These are phyloP conservation scores for Sturnus vulgaris DNA, from an alignment of 2,113 vertebrate species.

Conservation along the genomic window DNA sequence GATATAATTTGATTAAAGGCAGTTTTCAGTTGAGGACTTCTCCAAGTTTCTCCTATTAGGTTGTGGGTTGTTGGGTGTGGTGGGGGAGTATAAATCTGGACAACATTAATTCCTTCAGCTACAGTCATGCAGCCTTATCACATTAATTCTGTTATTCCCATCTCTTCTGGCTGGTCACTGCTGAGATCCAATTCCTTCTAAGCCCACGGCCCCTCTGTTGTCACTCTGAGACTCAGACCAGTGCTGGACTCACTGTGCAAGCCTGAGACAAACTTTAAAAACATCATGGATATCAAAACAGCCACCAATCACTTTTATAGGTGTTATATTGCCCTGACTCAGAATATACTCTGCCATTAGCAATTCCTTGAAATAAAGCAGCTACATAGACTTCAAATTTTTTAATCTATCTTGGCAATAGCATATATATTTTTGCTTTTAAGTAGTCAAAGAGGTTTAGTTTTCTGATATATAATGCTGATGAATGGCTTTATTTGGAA, in stretches of 20 bases:
- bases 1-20: neutral
- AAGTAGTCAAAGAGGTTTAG: neutral
- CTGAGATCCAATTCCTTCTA: neutral
- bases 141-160: neutral
- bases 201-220: accelerated
- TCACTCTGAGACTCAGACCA: neutral
- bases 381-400: neutral
- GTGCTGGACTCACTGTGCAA: neutral
- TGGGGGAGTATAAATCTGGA: neutral
- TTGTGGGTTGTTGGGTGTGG: neutral
- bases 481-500: neutral
- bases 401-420: neutral
- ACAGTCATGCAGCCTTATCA: neutral
- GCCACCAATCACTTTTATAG: neutral
- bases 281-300: neutral
- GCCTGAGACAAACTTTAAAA: neutral
- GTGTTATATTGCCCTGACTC: neutral
- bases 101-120: neutral
- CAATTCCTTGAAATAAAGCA: constrained; percentile 14
- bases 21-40: neutral
- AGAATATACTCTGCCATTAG: neutral
- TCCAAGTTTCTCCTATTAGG: neutral
- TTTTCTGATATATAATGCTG: neutral
- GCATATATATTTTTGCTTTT: neutral
- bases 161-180: neutral